Evolutionary conservation across 2,888 invertebrate genomes (phyloP), one percentile per base, ranked within the genome.

Genomic region (Ariolimax columbianus): DNA sequence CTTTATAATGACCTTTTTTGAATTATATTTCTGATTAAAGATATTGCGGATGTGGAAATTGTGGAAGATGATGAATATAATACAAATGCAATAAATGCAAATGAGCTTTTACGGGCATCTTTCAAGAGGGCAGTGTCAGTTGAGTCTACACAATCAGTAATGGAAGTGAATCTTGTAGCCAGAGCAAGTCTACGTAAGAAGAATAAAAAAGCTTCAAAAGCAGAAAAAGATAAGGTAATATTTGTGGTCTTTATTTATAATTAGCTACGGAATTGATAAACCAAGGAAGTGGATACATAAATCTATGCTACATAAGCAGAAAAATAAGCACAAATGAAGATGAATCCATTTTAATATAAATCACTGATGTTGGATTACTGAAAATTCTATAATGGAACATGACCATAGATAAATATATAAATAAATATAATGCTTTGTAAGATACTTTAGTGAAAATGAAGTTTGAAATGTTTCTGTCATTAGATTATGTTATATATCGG

Each of bases 11-110:
- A n/a, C n/a, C n/a, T n/a, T 38, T 72, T 40, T 3, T 72, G 4
- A 30, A 33, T 70, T 66, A 66, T 30, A 14, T 26, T 36, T 1
- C n/a, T n/a, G n/a, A n/a, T n/a, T n/a, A n/a, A 38, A 84, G 84
- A 84, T 72, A 59, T 84, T 38, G 68, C 78, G n/a, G 84, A 84
- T 59, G 84, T 84, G 9, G 84, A 79, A 30, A 84, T 84, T 72
- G 79, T 84, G 33, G 84, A 84, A 43, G 84, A 79, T 17, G 83
- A 75, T 66, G 83, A 83, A 11, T n/a, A 36, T 26, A 77, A 77
- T 51, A 36, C 47, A 72, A 23, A 30, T 33, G 55, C 30, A 40
- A 2, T 63, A 7, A 75, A 38, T 63, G 75, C 59, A 47, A 40
- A 77, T 17, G 43, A 70, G 23, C 79, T 84, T 38, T 40, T 84